Base-by-base conservation (phyloP, 2,888 invertebrate species). In the Tenthredo notha region DNA sequence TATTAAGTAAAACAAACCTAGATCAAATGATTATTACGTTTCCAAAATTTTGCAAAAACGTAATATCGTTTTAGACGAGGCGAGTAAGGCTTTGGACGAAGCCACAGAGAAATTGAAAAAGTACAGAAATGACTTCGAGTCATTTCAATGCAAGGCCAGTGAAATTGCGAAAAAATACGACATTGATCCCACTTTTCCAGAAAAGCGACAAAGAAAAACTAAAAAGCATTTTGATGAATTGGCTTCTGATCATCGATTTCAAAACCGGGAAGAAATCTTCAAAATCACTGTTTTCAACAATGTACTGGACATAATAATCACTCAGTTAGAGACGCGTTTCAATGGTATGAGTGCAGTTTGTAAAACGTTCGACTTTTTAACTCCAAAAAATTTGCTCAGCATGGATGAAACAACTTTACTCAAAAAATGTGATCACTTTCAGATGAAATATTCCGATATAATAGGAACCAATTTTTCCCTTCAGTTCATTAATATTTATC, bases 341-440 rank as follows among this genome's bases (percentile, higher is more conserved):
- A 87, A 40, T 87, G 88, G 88, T 86, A 88, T 88, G 88, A 88
- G 87, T 89, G 87, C 87, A 87, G 86, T 89, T 84, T 86, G 88
- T 88, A 82, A 88, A 83, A 87, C 86, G 87, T 90, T 90, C 85
- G 84, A 87, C 86, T 90, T 89, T 87, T 87, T 88, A 87, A 88
- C 85, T 85, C 87, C 88, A 90, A 88, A 85, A 89, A 87, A 85
- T 88, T 89, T 89, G 87, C 82, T 89, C 21, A 15, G 47, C 50
- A 54, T 78, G 67, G 80, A 86, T 84, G 72, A 86, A 86, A 33
- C 77, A 74, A 85, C 78, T 85, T 61, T 84, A 85, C 74, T 86
- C 15, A 67, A 87, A 87, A 88, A 88, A 85, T 89, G 88, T 89
- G 88, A 89, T 84, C 84, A 89, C 4, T 33, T 33, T 4, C 4